Evolutionary conservation across 2,797 vertebrate genomes (phyloP).

Genomic region (Nyctibius grandis): DNA sequence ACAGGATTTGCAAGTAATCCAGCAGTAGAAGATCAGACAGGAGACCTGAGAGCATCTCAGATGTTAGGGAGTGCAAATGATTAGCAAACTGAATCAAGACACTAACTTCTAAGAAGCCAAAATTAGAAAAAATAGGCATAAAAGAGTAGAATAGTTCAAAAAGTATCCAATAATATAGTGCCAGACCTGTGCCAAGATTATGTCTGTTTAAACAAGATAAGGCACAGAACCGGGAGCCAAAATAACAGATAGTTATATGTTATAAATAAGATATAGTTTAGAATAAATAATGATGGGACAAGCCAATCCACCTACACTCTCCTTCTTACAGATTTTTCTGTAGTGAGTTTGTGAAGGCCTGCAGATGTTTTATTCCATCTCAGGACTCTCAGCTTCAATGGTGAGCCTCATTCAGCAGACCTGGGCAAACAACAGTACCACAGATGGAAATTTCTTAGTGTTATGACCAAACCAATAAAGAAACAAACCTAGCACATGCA

Average conservation of each 20-base stretch:
- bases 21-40: background rate
- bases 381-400: background rate
- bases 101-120: background rate
- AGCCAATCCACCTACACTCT: background rate
- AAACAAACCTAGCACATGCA: background rate
- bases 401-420: background rate
- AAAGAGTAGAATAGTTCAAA: background rate
- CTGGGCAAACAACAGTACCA: background rate
- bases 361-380: background rate
- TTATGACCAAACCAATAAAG: background rate
- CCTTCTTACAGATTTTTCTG: background rate
- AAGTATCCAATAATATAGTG: background rate
- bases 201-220: background rate
- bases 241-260: background rate
- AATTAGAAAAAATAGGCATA: background rate
- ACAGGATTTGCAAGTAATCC: background rate
- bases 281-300: background rate
- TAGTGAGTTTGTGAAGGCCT: background rate
- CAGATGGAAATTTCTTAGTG: background rate
- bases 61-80: background rate
- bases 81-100: background rate
- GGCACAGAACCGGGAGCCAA: background rate
- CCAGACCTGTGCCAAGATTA: background rate
- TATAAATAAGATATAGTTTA: background rate
- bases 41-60: background rate